Conservation (phyloP, 37 sponge, comb jelly and placozoan genomes). For the Spongilla lacustris region DNA sequence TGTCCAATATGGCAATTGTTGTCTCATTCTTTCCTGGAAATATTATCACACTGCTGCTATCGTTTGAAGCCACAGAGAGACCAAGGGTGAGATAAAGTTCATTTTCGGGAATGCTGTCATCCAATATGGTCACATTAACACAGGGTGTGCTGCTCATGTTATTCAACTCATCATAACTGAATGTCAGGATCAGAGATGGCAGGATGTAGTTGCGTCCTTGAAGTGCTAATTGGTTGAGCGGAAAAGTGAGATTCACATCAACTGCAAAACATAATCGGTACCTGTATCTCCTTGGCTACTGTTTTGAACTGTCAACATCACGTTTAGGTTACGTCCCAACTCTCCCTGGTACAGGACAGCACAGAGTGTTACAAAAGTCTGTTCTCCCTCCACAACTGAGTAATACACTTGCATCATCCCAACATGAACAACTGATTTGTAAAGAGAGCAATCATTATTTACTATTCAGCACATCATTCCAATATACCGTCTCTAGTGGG, state of each 20-base stretch:
- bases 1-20: not conserved
- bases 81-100: not conserved
- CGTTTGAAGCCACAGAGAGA: not conserved
- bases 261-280: not conserved
- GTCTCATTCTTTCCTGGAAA: not conserved
- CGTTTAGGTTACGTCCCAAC: not conserved
- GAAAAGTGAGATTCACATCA: not conserved
- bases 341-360: not conserved
- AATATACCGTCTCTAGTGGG: too few species aligned
- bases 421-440: not conserved
- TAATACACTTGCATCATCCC: not conserved
- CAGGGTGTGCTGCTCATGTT: not conserved
- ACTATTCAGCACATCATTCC: not conserved
- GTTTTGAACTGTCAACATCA: not conserved
- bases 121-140: not conserved
- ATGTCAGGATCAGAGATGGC: not conserved
- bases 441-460: not conserved
- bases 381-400: not conserved
- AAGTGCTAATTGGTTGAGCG: not conserved
- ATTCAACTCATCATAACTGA: not conserved
- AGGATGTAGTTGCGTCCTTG: not conserved
- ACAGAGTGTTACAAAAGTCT: not conserved
- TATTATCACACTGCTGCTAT: not conserved
- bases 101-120: not conserved
- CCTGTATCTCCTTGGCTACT: not conserved